Conservation (phyloP, 2,888 invertebrate genomes). For the Strigamia maritima region DNA sequence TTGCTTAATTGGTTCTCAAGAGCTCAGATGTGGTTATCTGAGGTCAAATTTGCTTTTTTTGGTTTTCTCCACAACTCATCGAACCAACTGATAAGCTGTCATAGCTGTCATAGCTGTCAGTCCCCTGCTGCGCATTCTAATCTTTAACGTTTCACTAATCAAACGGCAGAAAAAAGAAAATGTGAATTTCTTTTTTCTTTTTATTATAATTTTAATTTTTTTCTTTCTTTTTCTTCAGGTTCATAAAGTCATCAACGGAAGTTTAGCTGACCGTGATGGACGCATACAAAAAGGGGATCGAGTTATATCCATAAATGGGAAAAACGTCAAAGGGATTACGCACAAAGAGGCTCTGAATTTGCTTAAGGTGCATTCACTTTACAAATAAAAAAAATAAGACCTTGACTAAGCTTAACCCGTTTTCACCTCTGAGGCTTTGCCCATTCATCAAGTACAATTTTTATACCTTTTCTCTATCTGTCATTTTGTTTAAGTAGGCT, state of each 20-base stretch:
- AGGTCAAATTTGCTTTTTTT: too few relatives aligned
- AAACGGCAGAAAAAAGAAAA: conserved; percentile 48
- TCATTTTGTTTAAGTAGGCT: conserved; percentile 58
- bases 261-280: conserved; percentile 82
- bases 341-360: conserved; percentile 83
- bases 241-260: conserved; percentile 79
- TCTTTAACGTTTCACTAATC: background rate
- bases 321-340: conserved; percentile 74
- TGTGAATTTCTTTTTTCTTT: conserved; percentile 57
- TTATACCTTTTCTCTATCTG: conserved; percentile 36
- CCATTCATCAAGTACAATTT: background rate
- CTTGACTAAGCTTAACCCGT: background rate
- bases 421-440: background rate
- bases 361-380: conserved; percentile 64
- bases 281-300: conserved; percentile 80
- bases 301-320: conserved; percentile 83
- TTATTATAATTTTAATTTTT: conserved; percentile 36
- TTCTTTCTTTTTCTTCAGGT: conserved; percentile 59
- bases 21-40: too few relatives aligned
- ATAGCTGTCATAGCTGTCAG: background rate
- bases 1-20: too few relatives aligned
- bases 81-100: background rate
- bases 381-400: background rate
- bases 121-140: background rate
- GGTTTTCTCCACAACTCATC: background rate